Evolutionary conservation across 2,888 invertebrate species (phyloP).

Genomic region (Hypselothyrea guttata): DNA sequence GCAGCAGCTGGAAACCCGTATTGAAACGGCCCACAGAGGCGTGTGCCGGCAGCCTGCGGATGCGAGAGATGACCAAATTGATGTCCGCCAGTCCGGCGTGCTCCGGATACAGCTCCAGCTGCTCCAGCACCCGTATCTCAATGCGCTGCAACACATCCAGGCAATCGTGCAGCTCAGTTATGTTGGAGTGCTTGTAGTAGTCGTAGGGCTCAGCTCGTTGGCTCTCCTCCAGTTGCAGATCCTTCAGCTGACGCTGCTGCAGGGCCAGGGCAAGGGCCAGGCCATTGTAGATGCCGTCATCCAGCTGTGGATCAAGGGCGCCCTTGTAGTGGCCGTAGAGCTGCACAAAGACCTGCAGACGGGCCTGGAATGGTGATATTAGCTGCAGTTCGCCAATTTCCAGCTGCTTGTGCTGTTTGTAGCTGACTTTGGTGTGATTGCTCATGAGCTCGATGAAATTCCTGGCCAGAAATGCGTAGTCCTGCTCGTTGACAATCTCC

Average conservation of each 20-base stretch:
- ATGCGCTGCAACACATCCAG: slow-evolving; percentile 87
- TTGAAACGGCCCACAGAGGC: slow-evolving; percentile 94
- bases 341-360: slow-evolving; percentile 77
- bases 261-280: slow-evolving; percentile 76
- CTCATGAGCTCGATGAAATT: slow-evolving; percentile 78
- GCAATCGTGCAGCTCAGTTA: slow-evolving; percentile 89
- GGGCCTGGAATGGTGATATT: slow-evolving; percentile 70
- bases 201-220: slow-evolving; percentile 83
- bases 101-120: slow-evolving; percentile 93
- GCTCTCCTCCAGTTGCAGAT: slow-evolving; percentile 51
- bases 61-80: slow-evolving; percentile 83
- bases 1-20: slow-evolving; percentile 93
- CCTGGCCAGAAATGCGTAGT: slow-evolving; percentile 76
- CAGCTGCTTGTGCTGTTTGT: slow-evolving; percentile 39
- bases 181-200: slow-evolving; percentile 93
- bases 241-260: slow-evolving; percentile 75
- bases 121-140: slow-evolving; percentile 84
- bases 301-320: slow-evolving; percentile 72
- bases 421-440: slow-evolving; percentile 70
- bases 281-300: slow-evolving; percentile 74
- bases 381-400: slow-evolving; percentile 42
- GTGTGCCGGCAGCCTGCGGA: slow-evolving; percentile 88
- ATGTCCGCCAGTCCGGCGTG: slow-evolving; percentile 93
- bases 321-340: slow-evolving; percentile 74
- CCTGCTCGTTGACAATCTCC: slow-evolving; percentile 74